phyloP scores from a whole-genome alignment of 2,888 invertebrate species.

The Caenorhabditis sp. region DNA sequence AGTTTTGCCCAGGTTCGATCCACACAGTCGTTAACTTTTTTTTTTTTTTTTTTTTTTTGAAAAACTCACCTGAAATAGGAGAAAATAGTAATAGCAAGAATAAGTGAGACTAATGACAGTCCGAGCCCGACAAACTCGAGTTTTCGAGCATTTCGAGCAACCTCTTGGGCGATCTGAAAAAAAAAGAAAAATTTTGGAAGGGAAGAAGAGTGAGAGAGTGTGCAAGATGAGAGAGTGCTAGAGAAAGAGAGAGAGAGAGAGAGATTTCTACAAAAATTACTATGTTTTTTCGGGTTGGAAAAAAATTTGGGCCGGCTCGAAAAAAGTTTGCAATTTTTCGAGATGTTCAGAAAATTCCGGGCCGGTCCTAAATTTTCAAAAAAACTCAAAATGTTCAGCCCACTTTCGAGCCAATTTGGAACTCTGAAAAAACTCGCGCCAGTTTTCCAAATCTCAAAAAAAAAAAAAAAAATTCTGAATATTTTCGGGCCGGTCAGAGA shows the following conservation, averaged over 20 bases:
- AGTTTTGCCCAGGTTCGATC: no score
- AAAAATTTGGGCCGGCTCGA: no score
- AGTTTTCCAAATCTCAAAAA: no score
- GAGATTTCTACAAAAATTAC: not conserved
- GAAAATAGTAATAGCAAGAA: slow-evolving; percentile 83
- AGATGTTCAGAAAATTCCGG: no score
- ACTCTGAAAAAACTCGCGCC: no score
- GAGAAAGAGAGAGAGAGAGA: slow-evolving; percentile 7
- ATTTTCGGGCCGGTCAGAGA: not conserved
- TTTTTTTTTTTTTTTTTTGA: not conserved
- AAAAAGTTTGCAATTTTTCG: no score
- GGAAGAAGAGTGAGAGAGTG: not conserved
- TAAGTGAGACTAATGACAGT: slow-evolving; percentile 80
- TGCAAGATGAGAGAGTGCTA: not conserved
- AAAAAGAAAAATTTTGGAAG: not conserved
- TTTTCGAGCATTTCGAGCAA: slow-evolving; percentile 82
- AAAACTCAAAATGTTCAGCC: no score
- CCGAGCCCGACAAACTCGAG: slow-evolving; percentile 84
- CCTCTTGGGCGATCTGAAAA: slow-evolving; percentile 81
- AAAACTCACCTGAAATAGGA: slow-evolving; percentile 81
- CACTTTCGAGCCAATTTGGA: no score
- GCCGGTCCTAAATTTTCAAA: no score
- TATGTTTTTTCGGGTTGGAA: no score
- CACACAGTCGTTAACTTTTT: no score
- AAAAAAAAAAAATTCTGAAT: slow-evolving; percentile 10